Conservation (phyloP, 2,113 vertebrate genomes). For the Heloderma charlesbogerti region DNA sequence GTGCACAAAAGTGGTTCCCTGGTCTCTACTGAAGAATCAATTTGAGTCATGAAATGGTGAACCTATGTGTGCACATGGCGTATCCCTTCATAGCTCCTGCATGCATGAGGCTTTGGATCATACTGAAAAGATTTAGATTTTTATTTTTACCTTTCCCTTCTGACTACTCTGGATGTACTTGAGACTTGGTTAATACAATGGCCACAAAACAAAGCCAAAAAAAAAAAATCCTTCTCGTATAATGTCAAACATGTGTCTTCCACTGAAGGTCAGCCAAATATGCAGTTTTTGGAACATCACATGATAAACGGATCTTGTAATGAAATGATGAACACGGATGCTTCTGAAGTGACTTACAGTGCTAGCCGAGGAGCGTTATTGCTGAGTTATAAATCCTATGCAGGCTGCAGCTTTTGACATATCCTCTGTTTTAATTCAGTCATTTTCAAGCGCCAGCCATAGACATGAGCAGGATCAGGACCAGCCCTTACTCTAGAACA, state of each 20-base stretch:
- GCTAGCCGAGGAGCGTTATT: neutral
- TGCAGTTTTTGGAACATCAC: neutral
- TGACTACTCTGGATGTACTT: neutral
- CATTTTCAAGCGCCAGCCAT: neutral
- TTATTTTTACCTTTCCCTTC: slow-evolving; percentile 3
- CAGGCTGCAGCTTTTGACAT: neutral
- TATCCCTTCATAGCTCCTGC: neutral
- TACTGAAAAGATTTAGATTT: neutral
- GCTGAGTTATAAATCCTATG: slow-evolving; percentile 4
- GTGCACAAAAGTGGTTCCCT: too few relatives aligned
- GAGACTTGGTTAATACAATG: slow-evolving; percentile 8
- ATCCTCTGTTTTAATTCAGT: neutral
- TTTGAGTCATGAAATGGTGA: neutral
- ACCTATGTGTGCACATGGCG: neutral
- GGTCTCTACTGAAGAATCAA: neutral
- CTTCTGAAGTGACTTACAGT: neutral
- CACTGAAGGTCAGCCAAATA: slow-evolving; percentile 22
- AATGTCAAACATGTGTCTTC: slow-evolving; percentile 10
- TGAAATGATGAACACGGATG: neutral
- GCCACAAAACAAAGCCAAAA: neutral
- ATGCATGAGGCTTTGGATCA: neutral
- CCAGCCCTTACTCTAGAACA: neutral
- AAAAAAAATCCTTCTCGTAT: neutral
- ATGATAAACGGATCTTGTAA: neutral
- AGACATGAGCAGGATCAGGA: neutral